These are phyloP conservation scores for Drosophila recens DNA, from an alignment of 2,888 invertebrate species.

Conservation along the genomic window DNA sequence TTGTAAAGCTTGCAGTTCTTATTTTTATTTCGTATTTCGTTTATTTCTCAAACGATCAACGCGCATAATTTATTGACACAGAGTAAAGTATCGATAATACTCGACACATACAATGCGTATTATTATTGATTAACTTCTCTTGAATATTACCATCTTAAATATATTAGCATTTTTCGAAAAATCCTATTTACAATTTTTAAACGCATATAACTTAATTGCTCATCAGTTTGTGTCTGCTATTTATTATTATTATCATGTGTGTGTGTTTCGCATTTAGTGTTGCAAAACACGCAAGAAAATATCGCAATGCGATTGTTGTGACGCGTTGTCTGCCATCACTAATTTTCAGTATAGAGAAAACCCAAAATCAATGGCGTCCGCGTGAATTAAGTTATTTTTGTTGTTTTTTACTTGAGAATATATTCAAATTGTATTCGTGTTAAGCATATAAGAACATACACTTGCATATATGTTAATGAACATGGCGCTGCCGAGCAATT, in stretches of 20 bases:
- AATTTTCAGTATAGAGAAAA: constrained; percentile 69
- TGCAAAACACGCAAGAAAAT: constrained; percentile 13
- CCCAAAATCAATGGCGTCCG: constrained; percentile 69
- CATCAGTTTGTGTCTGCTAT: neutral
- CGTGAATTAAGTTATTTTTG: constrained; percentile 59
- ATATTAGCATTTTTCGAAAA: no score
- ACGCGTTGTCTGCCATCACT: constrained; percentile 46
- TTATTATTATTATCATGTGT: neutral
- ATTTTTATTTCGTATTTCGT: neutral
- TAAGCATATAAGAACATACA: constrained; percentile 20
- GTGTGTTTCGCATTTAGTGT: constrained; percentile 16
- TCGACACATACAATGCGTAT: neutral
- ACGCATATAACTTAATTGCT: neutral
- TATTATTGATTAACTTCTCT: neutral
- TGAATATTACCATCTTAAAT: no score
- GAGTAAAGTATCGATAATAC: neutral
- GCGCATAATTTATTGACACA: neutral
- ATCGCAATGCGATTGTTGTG: constrained; percentile 47
- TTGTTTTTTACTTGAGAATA: constrained; percentile 46
- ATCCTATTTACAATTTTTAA: neutral
- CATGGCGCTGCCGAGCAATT: constrained; percentile 94
- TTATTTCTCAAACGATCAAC: neutral
- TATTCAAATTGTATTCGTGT: constrained; percentile 29
- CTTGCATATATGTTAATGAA: constrained; percentile 49
- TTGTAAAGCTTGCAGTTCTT: neutral